Evolutionary conservation across 2,797 vertebrate genomes (phyloP).

Genomic region (Agapornis canus): DNA sequence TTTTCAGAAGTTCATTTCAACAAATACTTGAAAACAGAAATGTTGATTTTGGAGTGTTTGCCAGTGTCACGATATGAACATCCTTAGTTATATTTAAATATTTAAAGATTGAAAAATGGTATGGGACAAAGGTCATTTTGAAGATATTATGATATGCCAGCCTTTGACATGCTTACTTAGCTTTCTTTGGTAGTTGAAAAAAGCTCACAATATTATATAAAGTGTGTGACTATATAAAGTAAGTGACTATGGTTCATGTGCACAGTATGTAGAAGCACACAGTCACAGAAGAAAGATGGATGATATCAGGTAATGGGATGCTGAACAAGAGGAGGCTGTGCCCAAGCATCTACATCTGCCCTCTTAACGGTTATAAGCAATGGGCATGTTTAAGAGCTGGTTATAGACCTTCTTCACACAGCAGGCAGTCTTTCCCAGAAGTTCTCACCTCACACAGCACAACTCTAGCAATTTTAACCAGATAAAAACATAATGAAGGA

Average conservation of each 20-base stretch:
- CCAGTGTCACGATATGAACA: background rate
- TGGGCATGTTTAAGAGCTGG: fast-evolving
- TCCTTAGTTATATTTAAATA: background rate
- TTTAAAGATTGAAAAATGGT: background rate
- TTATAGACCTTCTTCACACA: background rate
- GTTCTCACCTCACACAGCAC: background rate
- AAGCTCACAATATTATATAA: background rate
- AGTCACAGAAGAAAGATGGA: background rate
- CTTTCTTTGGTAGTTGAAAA: background rate
- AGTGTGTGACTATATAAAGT: background rate
- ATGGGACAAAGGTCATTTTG: background rate
- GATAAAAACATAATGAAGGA: background rate
- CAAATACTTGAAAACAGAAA: background rate
- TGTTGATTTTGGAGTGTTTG: background rate
- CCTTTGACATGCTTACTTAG: background rate
- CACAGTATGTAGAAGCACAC: background rate
- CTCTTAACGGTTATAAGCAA: background rate
- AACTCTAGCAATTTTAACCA: background rate
- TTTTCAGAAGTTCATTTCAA: background rate
- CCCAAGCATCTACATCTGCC: background rate
- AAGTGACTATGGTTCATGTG: background rate
- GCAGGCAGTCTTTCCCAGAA: background rate
- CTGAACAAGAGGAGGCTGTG: background rate
- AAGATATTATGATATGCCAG: background rate
- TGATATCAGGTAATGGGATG: fast-evolving